These are phyloP conservation scores for Ditylenchus dipsaci DNA, from an alignment of 1,140 invertebrate species.

Conservation along the genomic window DNA sequence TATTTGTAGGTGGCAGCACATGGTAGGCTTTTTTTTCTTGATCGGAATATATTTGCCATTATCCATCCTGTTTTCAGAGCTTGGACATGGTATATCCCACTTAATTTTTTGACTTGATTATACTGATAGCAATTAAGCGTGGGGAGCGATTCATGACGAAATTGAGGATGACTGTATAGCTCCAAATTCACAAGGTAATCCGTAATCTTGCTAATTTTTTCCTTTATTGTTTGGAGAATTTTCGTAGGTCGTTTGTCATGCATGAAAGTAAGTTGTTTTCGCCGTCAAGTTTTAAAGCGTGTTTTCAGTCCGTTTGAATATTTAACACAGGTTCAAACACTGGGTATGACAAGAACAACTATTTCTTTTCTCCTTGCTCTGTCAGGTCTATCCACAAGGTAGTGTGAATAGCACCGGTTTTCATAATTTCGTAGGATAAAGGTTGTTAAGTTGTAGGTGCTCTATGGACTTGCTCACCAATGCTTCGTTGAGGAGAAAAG, in stretches of 20 bases:
- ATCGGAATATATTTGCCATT: background rate
- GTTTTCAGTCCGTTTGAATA: background rate
- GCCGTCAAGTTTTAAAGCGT: background rate
- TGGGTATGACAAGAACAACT: constrained; percentile 45
- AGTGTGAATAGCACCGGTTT: background rate
- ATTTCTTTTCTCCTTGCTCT: constrained; percentile 41
- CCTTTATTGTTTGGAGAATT: too few species aligned
- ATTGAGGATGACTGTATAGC: constrained; percentile 32
- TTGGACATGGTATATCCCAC: too few species aligned
- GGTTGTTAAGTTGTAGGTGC: constrained; percentile 11
- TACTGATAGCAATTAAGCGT: too few species aligned
- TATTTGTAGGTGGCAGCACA: constrained; percentile 25
- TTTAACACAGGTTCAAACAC: constrained; percentile 17
- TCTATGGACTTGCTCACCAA: constrained; percentile 30
- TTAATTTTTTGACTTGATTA: too few species aligned
- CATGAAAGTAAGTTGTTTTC: constrained; percentile 29
- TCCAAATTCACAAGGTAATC: constrained; percentile 14
- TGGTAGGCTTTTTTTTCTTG: constrained; percentile 28
- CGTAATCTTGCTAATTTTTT: too few species aligned
- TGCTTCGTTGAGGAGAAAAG: constrained; percentile 42
- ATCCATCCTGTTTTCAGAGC: constrained; percentile 12
- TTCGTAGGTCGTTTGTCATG: constrained; percentile 37
- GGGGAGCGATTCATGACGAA: constrained; percentile 29
- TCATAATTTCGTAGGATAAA: background rate
- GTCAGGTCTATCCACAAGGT: constrained; percentile 29